Base-by-base conservation (phyloP, 2,888 invertebrate species). In the Apamea crenata region DNA sequence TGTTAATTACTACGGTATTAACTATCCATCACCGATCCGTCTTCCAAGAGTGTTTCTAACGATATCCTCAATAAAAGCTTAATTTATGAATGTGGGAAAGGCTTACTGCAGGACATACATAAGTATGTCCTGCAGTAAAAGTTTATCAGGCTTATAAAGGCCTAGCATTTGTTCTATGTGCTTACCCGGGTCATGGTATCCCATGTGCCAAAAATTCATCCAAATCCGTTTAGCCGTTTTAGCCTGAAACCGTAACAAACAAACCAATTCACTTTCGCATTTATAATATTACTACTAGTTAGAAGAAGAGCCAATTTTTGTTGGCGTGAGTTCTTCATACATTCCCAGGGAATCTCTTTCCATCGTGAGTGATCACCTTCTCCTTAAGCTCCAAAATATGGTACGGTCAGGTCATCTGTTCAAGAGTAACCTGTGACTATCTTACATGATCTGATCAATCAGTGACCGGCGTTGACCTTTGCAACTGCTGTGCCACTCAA, bases 381-480 rank as follows among this genome's bases (percentile, higher is more conserved):
- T 32, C 8, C 25, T 25, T 16, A 21, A 10, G 14, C 21, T 8
- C 61, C 53, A 65, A 79, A 12, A 56, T n/a, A 50, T 18, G 25
- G 16, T 18, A 78, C 16, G 18, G 14, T 63, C 21, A n/a, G 12
- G 29, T 81, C 56, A 59, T n/a, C 16, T 82, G 25, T n/a, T 77
- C n/a, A 69, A 7, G 53, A 53, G 21, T 56, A 74, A 79, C 83
- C 61, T 66, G 50, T 70, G 74, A 44, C 63, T 53, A 72, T 50
- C 63, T 80, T 36, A 12, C 21, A 61, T 61, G 50, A 84, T 81
- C 63, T 68, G 72, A 78, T 66, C 76, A 75, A 69, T 69, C 71
- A 77, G 67, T 63, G 73, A 68, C 68, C 63, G 59, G 16, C 32
- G 53, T 68, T 84, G 78, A 87, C 87, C 83, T 88, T 85, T 87